Conservation (phyloP, 2,797 vertebrate genomes). For the Liparis tanakae region DNA sequence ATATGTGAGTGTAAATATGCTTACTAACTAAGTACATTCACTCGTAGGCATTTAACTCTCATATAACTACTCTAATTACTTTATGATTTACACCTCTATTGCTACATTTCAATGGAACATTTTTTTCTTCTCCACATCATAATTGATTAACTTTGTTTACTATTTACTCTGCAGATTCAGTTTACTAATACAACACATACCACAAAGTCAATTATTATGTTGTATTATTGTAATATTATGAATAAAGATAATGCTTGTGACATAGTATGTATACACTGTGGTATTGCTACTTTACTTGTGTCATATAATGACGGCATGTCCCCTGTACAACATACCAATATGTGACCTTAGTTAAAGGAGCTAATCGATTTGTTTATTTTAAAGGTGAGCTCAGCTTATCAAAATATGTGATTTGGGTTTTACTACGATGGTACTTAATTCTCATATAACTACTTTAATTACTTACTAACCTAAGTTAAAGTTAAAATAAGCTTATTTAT, state of each 20-base stretch:
- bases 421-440: no score
- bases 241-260: neutral
- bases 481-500: neutral
- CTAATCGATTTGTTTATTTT: neutral
- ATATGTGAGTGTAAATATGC: neutral
- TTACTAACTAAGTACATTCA: neutral
- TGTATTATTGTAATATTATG: neutral
- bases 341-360: neutral
- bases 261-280: neutral
- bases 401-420: neutral
- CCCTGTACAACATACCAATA: neutral
- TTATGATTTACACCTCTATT: neutral
- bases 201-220: neutral
- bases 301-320: neutral
- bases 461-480: neutral
- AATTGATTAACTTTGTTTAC: no score
- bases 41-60: neutral
- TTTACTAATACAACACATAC: neutral
- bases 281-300: neutral
- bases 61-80: neutral
- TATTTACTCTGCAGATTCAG: neutral
- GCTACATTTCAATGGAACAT: no score
- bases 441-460: no score
- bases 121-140: no score
- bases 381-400: neutral